Conservation (phyloP, 1,140 invertebrate species). For the Maniola jurtina region DNA sequence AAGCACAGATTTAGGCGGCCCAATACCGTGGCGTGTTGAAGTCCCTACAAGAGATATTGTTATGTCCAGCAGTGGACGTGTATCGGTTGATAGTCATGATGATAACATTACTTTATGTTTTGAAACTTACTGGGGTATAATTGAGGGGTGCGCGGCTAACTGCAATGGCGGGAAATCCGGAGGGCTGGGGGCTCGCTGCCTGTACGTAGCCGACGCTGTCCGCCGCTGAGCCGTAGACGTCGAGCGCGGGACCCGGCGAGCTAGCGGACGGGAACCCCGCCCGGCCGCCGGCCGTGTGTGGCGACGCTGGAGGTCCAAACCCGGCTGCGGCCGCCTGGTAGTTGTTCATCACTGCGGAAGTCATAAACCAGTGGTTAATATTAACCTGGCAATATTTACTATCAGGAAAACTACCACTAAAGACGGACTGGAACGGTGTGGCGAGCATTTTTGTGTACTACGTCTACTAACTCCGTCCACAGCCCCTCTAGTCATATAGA, state of each 20-base stretch:
- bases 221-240: constrained; percentile 92
- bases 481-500: too few relatives aligned
- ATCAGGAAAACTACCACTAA: too few relatives aligned
- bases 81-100: too few relatives aligned
- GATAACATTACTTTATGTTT: too few relatives aligned
- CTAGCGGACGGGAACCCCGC: constrained; percentile 90
- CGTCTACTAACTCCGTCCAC: too few relatives aligned
- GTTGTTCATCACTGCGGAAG: constrained; percentile 93
- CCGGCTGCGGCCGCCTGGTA: constrained; percentile 90
- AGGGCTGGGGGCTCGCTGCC: constrained; percentile 94
- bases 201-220: constrained; percentile 95
- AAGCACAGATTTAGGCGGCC: too few relatives aligned
- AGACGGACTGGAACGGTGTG: too few relatives aligned
- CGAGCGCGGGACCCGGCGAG: constrained; percentile 91
- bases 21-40: too few relatives aligned
- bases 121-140: constrained; percentile 89
- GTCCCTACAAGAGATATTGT: too few relatives aligned
- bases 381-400: too few relatives aligned
- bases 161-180: constrained; percentile 92
- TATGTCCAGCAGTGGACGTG: too few relatives aligned
- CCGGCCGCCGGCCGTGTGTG: constrained; percentile 81
- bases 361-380: background rate
- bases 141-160: constrained; percentile 93
- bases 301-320: constrained; percentile 83
- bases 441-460: too few relatives aligned